phyloP scores from a whole-genome alignment of 2,888 invertebrate genomes.

The Cyclophora albipunctata region DNA sequence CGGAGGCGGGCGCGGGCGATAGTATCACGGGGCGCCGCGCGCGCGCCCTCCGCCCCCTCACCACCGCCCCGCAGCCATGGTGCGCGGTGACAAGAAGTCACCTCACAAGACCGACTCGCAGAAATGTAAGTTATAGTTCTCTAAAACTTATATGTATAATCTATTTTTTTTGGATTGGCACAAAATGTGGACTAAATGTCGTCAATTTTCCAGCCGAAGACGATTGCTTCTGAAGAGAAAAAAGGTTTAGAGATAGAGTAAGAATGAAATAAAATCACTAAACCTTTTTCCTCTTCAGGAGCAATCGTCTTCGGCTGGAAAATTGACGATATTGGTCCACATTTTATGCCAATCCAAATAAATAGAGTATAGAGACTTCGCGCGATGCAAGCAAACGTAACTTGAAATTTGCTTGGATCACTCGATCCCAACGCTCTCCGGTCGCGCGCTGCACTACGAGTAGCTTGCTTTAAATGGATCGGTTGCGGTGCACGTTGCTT shows the following conservation, averaged over 20 bases:
- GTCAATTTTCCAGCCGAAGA: too few relatives aligned
- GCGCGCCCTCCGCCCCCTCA: slow-evolving; percentile 41
- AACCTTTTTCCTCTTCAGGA: too few relatives aligned
- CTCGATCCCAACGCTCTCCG: not conserved
- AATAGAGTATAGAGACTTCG: not conserved
- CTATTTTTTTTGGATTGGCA: not conserved
- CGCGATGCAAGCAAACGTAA: too few relatives aligned
- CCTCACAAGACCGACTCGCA: slow-evolving; percentile 68
- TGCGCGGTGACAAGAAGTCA: slow-evolving; percentile 68
- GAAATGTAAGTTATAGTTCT: slow-evolving; percentile 54
- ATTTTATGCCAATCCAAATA: not conserved
- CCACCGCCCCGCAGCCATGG: slow-evolving; percentile 55
- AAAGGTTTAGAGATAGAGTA: too few relatives aligned
- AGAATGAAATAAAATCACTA: too few relatives aligned
- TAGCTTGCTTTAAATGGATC: too few relatives aligned
- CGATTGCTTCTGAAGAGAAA: too few relatives aligned
- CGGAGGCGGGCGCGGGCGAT: slow-evolving; percentile 59
- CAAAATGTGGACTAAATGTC: too few relatives aligned
- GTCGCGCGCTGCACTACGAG: too few relatives aligned
- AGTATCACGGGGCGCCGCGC: slow-evolving; percentile 58
- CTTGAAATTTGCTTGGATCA: not conserved
- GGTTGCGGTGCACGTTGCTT: too few relatives aligned
- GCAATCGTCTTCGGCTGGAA: too few relatives aligned
- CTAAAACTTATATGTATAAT: not conserved
- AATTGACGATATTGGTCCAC: too few relatives aligned